Percentiles rank a stretch among this genome's conserved stretches.
These are phyloP conservation scores for Stomatorhinus ivindoensis DNA, from an alignment of 2,113 vertebrate species.

Conservation along the genomic window DNA sequence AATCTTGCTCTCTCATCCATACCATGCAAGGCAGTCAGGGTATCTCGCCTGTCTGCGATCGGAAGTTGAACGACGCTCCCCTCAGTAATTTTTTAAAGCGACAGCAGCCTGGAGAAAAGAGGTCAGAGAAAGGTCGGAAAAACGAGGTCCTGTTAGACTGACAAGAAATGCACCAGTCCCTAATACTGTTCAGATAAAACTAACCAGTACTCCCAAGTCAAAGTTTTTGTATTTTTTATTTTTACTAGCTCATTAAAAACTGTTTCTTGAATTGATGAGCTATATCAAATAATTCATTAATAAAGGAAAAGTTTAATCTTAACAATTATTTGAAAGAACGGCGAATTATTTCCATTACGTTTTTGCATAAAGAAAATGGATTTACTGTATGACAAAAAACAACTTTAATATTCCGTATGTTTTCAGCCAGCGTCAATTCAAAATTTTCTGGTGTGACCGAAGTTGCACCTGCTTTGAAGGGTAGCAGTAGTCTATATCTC, in stretches of 20 bases:
- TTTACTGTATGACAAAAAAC: neutral
- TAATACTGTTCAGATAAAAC: slow-evolving; percentile 50
- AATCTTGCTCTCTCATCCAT: slow-evolving; percentile 58
- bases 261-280: slow-evolving; percentile 8
- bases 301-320: neutral
- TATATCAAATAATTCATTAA: neutral
- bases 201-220: slow-evolving; percentile 22
- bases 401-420: neutral
- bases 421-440: neutral
- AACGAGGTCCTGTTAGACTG: slow-evolving; percentile 62
- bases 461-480: slow-evolving; percentile 7
- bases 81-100: slow-evolving; percentile 77
- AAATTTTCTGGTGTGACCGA: neutral
- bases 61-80: slow-evolving; percentile 65
- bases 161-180: slow-evolving; percentile 54
- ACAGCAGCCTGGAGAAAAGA: slow-evolving; percentile 71
- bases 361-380: neutral
- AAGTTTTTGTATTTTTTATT: neutral
- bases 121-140: slow-evolving; percentile 80
- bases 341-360: neutral
- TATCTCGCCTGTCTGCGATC: slow-evolving; percentile 56
- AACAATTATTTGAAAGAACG: neutral
- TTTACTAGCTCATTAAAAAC: slow-evolving; percentile 28
- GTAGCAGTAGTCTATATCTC: neutral
- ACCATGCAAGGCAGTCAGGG: slow-evolving; percentile 39